Percentiles rank a stretch among this genome's conserved stretches.
phyloP scores from a whole-genome alignment of 2,888 invertebrate species.

The Rhimphoctona megacephalus region DNA sequence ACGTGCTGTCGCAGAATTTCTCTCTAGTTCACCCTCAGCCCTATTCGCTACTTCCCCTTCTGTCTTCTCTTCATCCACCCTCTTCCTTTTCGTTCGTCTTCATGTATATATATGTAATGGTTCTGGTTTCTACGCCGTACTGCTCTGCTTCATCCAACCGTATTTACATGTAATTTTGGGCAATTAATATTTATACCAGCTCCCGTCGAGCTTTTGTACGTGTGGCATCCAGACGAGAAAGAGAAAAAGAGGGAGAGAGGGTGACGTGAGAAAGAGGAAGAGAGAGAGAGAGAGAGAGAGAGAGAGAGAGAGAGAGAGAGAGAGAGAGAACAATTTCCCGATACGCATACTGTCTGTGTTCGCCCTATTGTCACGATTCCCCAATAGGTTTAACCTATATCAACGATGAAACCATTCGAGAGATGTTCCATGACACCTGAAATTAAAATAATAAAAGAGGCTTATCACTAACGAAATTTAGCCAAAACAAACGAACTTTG shows the following conservation, averaged over 20 bases:
- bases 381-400: slow-evolving; percentile 27
- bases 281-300: slow-evolving; percentile 8
- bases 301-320: not conserved
- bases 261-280: slow-evolving; percentile 2
- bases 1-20: slow-evolving; percentile 79
- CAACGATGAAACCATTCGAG: slow-evolving; percentile 19
- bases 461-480: not conserved
- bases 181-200: slow-evolving; percentile 83
- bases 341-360: slow-evolving; percentile 43
- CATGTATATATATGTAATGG: slow-evolving; percentile 12
- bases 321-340: slow-evolving; percentile 17
- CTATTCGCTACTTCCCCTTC: slow-evolving; percentile 55
- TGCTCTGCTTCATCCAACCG: slow-evolving; percentile 72
- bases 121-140: slow-evolving; percentile 31
- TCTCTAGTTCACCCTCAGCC: slow-evolving; percentile 49
- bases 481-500: not conserved
- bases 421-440: not conserved
- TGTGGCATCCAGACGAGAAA: slow-evolving; percentile 48
- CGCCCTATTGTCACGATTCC: slow-evolving; percentile 48
- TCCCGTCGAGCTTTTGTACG: slow-evolving; percentile 69
- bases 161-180: slow-evolving; percentile 83
- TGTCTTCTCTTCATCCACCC: slow-evolving; percentile 39
- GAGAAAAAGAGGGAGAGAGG: slow-evolving; percentile 10
- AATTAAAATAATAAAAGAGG: not conserved
- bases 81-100: slow-evolving; percentile 25